A percentile compares a stretch with the other conserved stretches of the same genome.
phyloP scores from a whole-genome alignment of 2,888 invertebrate species.

The Tridacna crocea region DNA sequence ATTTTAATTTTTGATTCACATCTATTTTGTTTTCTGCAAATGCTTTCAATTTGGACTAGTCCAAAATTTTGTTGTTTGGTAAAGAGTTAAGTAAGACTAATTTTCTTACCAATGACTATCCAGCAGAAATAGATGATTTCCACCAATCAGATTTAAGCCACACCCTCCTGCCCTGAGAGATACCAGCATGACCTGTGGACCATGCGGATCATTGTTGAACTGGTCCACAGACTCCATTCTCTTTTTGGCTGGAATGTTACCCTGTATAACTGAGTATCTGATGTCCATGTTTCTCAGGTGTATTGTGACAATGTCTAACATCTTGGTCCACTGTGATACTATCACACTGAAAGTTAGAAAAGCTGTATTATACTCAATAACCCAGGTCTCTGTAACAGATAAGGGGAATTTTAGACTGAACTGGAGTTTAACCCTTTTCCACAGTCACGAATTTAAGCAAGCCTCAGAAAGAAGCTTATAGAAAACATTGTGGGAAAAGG shows the following conservation, averaged over 20 bases:
- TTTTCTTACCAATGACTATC: conserved; percentile 93
- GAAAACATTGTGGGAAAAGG: too few species aligned
- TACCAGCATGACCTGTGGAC: conserved; percentile 90
- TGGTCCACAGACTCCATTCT: conserved; percentile 89
- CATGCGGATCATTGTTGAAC: conserved; percentile 88
- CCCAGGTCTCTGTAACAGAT: not conserved
- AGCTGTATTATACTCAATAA: not conserved
- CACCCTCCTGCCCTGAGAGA: conserved; percentile 97
- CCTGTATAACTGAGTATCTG: conserved; percentile 89
- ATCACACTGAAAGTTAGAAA: conserved; percentile 85
- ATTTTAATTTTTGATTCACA: too few species aligned
- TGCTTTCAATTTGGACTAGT: too few species aligned
- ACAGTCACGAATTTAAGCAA: too few species aligned
- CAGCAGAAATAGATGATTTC: conserved; percentile 94
- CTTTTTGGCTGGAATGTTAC: conserved; percentile 89
- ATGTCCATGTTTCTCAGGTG: conserved; percentile 87
- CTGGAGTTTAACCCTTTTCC: too few species aligned
- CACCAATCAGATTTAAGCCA: conserved; percentile 96
- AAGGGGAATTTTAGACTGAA: too few species aligned
- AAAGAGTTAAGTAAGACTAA: too few species aligned
- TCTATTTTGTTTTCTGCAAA: too few species aligned
- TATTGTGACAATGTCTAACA: conserved; percentile 89
- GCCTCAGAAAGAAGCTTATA: too few species aligned
- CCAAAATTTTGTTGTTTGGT: too few species aligned
- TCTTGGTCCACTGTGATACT: conserved; percentile 96